Evolutionary conservation across 2,888 invertebrate species (phyloP).

Genomic region (Ceratothoa steindachneri): DNA sequence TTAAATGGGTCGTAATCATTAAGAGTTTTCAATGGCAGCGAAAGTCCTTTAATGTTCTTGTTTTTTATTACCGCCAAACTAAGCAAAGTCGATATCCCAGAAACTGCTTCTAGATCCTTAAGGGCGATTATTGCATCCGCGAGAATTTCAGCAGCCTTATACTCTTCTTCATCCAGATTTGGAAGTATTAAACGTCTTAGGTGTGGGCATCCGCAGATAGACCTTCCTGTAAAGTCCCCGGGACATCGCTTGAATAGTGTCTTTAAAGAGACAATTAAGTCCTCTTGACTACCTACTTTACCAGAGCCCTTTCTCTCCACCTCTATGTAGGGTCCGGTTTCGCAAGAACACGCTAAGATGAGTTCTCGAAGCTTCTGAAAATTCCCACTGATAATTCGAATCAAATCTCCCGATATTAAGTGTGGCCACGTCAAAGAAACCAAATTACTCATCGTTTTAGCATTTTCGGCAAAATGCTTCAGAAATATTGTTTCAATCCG

Average conservation of each 20-base stretch:
- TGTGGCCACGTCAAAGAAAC: constrained; percentile 34
- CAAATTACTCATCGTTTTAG: constrained; percentile 15
- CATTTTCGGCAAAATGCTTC: constrained; percentile 24
- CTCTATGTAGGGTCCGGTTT: constrained; percentile 30
- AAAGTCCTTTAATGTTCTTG: neutral
- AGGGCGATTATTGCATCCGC: constrained; percentile 23
- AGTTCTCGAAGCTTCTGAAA: constrained; percentile 21
- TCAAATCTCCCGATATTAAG: constrained; percentile 34
- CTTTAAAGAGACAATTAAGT: constrained; percentile 22
- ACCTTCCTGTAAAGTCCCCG: constrained; percentile 25
- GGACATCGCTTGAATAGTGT: constrained; percentile 32
- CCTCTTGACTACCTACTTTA: constrained; percentile 20
- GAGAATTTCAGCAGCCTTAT: constrained; percentile 18
- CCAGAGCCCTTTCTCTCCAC: constrained; percentile 27
- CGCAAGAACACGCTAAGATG: constrained; percentile 30
- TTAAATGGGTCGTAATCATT: constrained; percentile 42
- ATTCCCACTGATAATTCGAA: constrained; percentile 30
- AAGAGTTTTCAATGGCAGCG: constrained; percentile 18
- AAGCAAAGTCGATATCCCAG: constrained; percentile 23
- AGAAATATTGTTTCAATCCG: constrained; percentile 31
- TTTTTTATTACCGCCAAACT: neutral
- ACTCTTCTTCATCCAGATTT: constrained; percentile 40
- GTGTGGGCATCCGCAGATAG: constrained; percentile 20
- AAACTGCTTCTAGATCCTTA: constrained; percentile 26
- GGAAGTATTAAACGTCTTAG: constrained; percentile 31